Base-by-base conservation (phyloP, 2,888 invertebrate species). In the Archips crataeganus region DNA sequence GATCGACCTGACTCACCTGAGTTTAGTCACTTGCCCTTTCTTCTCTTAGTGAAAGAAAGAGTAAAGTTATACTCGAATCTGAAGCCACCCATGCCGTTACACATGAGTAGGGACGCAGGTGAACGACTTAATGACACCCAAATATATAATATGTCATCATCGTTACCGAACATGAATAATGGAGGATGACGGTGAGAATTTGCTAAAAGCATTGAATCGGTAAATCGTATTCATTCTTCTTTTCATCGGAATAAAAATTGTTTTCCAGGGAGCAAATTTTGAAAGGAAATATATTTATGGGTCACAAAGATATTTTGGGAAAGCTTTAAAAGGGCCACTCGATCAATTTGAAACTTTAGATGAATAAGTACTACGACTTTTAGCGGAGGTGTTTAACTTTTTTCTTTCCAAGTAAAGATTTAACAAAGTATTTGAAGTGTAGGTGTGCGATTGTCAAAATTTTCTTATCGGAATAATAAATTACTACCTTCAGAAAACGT, bases 161-260 rank as follows among this genome's bases (percentile, higher is more conserved):
- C 82, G 80, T 85, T 83, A 83, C 79, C 83, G 80, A 80, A 79
- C 79, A 83, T 87, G 86, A 89, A 89, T 89, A 88, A 89, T 89
- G 87, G 83, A 85, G 79, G 78, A 78, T 82, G 84, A 84, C 80
- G 79, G 76, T 67, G 75, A 77, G 80, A 79, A 80, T 80, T 80
- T 78, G 75, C 76, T 74, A 75, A 76, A 75, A 71, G 67, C 80
- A 79, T 75, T 80, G 78, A 77, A 77, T 73, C 77, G 79, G 78
- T 76, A 84, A 84, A 84, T 82, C 79, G 78, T 75, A 81, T 82
- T 81, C 79, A 77, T 77, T 78, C 77, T 70, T 62, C 61, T 68
- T 51, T 62, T 75, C 70, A 75, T 34, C 70, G 74, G 77, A 78
- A 81, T 78, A 73, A 77, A 80, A 79, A 75, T 68, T 76, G 70